Evolutionary conservation across 1,140 invertebrate species (phyloP).

Genomic region (Capitella teleta): DNA sequence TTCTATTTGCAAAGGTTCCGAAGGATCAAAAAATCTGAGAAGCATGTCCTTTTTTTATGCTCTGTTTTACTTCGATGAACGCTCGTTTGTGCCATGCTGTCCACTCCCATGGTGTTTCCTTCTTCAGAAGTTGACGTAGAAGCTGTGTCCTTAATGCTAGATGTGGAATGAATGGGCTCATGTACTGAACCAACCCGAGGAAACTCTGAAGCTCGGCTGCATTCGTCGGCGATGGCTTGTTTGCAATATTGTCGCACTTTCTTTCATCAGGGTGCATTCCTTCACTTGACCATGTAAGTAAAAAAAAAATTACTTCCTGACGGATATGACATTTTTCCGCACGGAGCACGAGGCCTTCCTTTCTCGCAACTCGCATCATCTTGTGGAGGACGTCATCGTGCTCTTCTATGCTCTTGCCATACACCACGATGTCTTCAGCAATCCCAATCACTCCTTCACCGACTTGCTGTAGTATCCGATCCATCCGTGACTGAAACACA

Average conservation of each 20-base stretch:
- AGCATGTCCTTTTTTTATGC: conserved; percentile 12
- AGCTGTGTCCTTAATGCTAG: conserved; percentile 3
- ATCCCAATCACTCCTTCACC: conserved; percentile 30
- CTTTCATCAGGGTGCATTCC: conserved; percentile 34
- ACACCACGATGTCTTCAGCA: conserved; percentile 23
- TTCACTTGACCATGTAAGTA: conserved; percentile 24
- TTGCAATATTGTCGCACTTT: conserved; percentile 31
- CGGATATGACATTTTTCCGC: conserved; percentile 20
- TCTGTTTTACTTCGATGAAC: conserved; percentile 16
- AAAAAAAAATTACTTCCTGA: conserved; percentile 8
- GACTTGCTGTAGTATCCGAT: conserved; percentile 25
- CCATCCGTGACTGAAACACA: conserved; percentile 28
- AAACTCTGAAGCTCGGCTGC: conserved; percentile 16
- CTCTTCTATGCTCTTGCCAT: neutral
- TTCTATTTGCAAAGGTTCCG: conserved; percentile 16
- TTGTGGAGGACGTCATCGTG: conserved; percentile 6
- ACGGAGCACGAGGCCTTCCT: conserved; percentile 35
- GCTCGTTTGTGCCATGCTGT: conserved; percentile 4
- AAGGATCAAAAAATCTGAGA: conserved; percentile 19
- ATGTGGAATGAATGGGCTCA: conserved; percentile 15
- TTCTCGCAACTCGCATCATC: conserved; percentile 25
- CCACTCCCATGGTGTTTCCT: conserved; percentile 4
- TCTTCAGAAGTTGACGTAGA: conserved; percentile 5
- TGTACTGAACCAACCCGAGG: conserved; percentile 17
- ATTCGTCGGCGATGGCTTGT: conserved; percentile 14